Conservation (phyloP, 2,888 invertebrate genomes). For the Rhagophthalmus giganteus region DNA sequence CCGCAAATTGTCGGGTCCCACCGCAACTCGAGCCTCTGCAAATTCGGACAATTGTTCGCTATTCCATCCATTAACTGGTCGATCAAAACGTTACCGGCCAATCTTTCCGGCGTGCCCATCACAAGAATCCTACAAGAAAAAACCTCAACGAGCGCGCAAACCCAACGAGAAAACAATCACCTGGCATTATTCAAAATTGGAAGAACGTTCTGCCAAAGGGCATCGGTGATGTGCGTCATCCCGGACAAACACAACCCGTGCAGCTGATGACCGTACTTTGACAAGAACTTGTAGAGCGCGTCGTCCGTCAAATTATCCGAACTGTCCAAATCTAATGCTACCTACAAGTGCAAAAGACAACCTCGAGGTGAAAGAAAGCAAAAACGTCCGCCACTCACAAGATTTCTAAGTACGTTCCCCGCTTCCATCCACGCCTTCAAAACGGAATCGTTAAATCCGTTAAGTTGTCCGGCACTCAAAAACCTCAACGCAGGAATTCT, state of each 20-base stretch:
- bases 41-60: slow-evolving; percentile 83
- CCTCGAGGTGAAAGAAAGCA: no score
- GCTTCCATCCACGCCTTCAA: slow-evolving; percentile 88
- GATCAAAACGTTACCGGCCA: slow-evolving; percentile 95
- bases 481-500: slow-evolving; percentile 84
- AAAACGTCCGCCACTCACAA: no score
- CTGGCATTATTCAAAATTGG: slow-evolving; percentile 89
- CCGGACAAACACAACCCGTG: slow-evolving; percentile 88
- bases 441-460: slow-evolving; percentile 95
- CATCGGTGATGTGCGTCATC: slow-evolving; percentile 98
- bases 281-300: slow-evolving; percentile 87
- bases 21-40: slow-evolving; percentile 90
- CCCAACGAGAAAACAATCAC: no score
- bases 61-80: slow-evolving; percentile 98
- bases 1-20: slow-evolving; percentile 99
- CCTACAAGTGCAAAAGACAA: no score
- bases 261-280: slow-evolving; percentile 85
- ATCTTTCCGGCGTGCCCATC: slow-evolving; percentile 95
- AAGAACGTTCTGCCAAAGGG: slow-evolving; percentile 94
- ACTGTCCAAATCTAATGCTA: slow-evolving; percentile 89
- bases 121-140: slow-evolving; percentile 80
- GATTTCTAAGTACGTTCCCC: slow-evolving; percentile 71
- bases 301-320: slow-evolving; percentile 96
- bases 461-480: slow-evolving; percentile 94
- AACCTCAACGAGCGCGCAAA: no score